A percentile compares a stretch with the other conserved stretches of the same genome.
Evolutionary conservation across 2,797 vertebrate genomes (phyloP).

Genomic region (Lateolabrax maculatus): DNA sequence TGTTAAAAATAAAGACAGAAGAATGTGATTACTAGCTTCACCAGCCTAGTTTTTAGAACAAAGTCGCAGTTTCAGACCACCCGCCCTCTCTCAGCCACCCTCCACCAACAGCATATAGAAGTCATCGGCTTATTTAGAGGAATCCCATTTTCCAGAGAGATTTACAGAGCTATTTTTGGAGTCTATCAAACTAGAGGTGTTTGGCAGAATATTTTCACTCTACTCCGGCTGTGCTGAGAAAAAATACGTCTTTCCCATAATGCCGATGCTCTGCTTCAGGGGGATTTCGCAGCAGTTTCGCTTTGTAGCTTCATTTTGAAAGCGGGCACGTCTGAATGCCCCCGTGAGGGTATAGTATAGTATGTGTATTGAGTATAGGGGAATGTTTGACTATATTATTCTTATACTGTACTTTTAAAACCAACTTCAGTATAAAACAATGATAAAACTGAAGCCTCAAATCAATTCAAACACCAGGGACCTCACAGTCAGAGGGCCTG

Average conservation of each 20-base stretch:
- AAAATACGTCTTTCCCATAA: conserved; percentile 28
- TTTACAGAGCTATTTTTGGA: conserved; percentile 61
- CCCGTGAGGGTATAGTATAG: background rate
- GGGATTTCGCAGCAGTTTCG: conserved; percentile 32
- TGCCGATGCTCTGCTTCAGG: conserved; percentile 21
- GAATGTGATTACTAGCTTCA: background rate
- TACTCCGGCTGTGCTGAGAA: conserved; percentile 23
- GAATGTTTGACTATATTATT: background rate
- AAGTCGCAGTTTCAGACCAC: background rate
- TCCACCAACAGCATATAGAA: conserved; percentile 19
- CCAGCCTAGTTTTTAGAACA: background rate
- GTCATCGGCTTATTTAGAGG: conserved; percentile 59
- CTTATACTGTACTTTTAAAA: background rate
- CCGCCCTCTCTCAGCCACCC: background rate
- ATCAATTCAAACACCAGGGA: background rate
- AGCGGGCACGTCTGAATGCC: conserved; percentile 2
- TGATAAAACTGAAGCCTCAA: background rate
- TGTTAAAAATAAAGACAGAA: conserved; percentile 8
- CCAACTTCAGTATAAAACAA: background rate
- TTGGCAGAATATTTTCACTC: conserved; percentile 42
- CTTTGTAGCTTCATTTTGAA: conserved; percentile 39
- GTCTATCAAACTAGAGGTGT: conserved; percentile 59
- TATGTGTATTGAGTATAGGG: background rate
- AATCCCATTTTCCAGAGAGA: conserved; percentile 73
- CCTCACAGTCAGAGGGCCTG: background rate